A percentile compares a stretch with the other conserved stretches of the same genome.
These are phyloP conservation scores for Psittacula cyanocephala DNA, from an alignment of 2,113 vertebrate genomes.

Conservation along the genomic window DNA sequence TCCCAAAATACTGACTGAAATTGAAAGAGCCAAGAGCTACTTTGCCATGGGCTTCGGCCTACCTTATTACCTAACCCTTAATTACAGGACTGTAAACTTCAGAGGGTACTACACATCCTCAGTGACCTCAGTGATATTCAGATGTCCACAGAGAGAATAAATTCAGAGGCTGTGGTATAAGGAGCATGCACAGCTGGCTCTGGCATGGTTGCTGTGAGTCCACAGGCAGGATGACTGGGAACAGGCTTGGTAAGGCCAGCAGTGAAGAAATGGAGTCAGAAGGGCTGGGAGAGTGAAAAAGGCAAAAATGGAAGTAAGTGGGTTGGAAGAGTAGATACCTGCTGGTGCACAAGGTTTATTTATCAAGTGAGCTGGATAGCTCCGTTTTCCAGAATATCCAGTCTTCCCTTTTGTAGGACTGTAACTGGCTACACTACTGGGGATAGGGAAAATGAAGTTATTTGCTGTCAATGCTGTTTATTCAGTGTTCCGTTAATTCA, in stretches of 20 bases:
- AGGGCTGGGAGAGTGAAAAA: not conserved
- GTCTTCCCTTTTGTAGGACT: not conserved
- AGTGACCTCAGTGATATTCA: not conserved
- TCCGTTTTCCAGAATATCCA: not conserved
- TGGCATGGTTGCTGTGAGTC: no score
- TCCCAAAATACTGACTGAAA: not conserved
- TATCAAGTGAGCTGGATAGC: not conserved
- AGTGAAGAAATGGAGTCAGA: not conserved
- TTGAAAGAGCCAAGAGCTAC: not conserved
- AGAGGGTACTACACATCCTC: fast-evolving
- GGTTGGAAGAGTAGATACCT: not conserved
- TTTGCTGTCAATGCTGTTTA: not conserved
- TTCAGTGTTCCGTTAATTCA: not conserved
- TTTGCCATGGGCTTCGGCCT: not conserved
- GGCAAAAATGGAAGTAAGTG: not conserved
- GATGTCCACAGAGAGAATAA: not conserved
- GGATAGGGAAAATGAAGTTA: not conserved
- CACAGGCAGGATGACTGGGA: not conserved
- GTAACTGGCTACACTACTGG: not conserved
- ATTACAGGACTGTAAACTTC: not conserved
- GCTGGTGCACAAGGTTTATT: no score
- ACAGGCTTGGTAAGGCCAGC: not conserved
- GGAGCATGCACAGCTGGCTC: not conserved
- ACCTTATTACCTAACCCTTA: not conserved
- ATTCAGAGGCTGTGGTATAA: fast-evolving